Evolutionary conservation across 1,140 invertebrate genomes (phyloP).

Genomic region (Brachionus koreanus): DNA sequence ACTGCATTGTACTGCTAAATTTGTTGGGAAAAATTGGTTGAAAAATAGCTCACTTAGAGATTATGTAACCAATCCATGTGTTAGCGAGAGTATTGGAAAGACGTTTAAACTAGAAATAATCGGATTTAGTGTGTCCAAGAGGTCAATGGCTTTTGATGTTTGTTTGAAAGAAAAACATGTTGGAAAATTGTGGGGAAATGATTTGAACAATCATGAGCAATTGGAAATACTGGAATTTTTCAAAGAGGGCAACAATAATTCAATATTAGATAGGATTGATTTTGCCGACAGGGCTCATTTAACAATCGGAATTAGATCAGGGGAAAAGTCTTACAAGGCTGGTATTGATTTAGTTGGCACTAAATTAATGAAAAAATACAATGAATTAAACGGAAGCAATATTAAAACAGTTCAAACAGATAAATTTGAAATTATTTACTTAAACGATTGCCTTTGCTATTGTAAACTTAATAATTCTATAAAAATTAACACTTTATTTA

Average conservation of each 20-base stretch:
- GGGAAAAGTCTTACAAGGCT: background rate
- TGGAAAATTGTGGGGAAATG: background rate
- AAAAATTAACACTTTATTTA: conserved; percentile 22
- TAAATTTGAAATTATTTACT: conserved; percentile 16
- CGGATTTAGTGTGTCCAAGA: background rate
- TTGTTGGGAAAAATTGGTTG: background rate
- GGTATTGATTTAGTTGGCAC: conserved; percentile 3
- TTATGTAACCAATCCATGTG: background rate
- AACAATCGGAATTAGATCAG: background rate
- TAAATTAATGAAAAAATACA: background rate
- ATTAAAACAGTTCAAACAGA: background rate
- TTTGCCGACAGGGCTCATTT: background rate
- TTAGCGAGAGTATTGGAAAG: background rate
- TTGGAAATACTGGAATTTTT: background rate
- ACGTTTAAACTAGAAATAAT: background rate
- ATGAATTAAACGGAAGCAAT: background rate
- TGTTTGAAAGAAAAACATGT: background rate
- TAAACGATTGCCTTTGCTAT: background rate
- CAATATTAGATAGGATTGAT: background rate
- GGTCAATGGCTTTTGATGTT: background rate
- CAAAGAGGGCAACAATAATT: background rate
- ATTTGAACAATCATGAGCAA: background rate
- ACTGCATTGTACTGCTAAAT: conserved; percentile 28
- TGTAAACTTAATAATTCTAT: conserved; percentile 8
- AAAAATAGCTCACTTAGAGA: background rate